These are phyloP conservation scores for Psammodynastes pulverulentus DNA, from an alignment of 2,113 vertebrate species.

Conservation along the genomic window DNA sequence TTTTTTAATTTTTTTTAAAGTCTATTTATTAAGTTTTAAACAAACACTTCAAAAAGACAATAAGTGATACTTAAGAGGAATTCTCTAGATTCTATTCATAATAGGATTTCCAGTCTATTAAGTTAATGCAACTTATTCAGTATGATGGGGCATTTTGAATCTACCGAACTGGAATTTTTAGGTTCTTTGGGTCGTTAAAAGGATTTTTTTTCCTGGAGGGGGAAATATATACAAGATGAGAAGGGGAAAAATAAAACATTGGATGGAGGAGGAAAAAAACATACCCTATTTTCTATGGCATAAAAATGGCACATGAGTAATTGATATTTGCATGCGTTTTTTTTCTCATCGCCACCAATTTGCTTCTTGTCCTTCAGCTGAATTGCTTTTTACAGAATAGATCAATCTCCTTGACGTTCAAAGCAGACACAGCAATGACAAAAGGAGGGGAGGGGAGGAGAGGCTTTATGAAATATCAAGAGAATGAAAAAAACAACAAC, in stretches of 20 bases:
- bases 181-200: slow-evolving; percentile 29
- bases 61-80: neutral
- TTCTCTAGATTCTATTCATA: neutral
- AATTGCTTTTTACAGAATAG: slow-evolving; percentile 27
- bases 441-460: neutral
- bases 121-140: slow-evolving; percentile 53
- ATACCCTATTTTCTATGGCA: neutral
- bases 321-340: slow-evolving; percentile 40
- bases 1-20: too few relatives aligned
- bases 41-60: too few relatives aligned
- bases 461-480: slow-evolving; percentile 4
- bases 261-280: slow-evolving; percentile 8
- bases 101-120: slow-evolving; percentile 53
- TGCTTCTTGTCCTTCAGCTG: slow-evolving; percentile 7
- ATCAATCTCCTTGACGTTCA: slow-evolving; percentile 18
- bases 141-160: slow-evolving; percentile 56
- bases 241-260: neutral
- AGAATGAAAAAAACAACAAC: slow-evolving; percentile 13
- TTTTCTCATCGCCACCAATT: slow-evolving; percentile 23
- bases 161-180: slow-evolving; percentile 60
- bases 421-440: neutral
- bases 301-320: slow-evolving; percentile 28
- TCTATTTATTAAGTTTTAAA: too few relatives aligned
- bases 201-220: slow-evolving; percentile 52
- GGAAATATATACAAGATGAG: slow-evolving; percentile 54